Base-by-base conservation (phyloP, 2,797 vertebrate species). In the Dromococcyx pavoninus region DNA sequence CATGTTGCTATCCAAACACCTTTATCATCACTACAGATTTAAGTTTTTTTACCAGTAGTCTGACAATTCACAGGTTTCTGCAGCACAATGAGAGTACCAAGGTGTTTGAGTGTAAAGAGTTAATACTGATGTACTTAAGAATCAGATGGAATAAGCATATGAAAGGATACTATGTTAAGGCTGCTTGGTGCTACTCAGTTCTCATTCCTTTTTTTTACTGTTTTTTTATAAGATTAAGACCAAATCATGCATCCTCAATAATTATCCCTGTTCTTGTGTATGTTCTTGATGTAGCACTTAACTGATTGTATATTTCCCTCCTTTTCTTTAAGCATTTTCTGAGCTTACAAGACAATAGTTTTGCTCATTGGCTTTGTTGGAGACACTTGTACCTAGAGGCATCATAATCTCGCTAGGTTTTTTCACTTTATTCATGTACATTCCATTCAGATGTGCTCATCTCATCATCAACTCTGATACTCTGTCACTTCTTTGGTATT, bases 1-100 rank as follows among this genome's bases (percentile, higher is more conserved):
- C 0, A 0, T 71, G 13, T 9, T 72, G 11, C 10, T 22, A 24
- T 73, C 46, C 19, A 46, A 56, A 70, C 5, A 8, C 9, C 28
- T 72, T 61, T 56, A 44, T 13, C 15, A 35, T 35, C 11, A 15
- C 8, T 54, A 11, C 11, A 65, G 58, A 33, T 27, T n/a, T 46
- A 64, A 53, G 5, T 8, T 0, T 21, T 65, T 58, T 75, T 14
- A 16, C 3, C 17, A 48, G 35, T 35, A 35, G 67, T 44, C 73
- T 6, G 3, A 50, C 12, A 89, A 5, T 14, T 84, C 19, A 16
- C 33, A 44, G 9, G 6, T 33, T 57, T 88, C 32, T 73, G 9
- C 66, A 65, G 41, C 9, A 17, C 16, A 24, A 25, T 35, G 50
- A 67, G 16, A 6, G 8, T 41, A 56, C 15, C 28, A 66, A 58